A percentile compares a stretch with the other conserved stretches of the same genome.
Evolutionary conservation across 2,888 invertebrate species (phyloP).

Genomic region (Euproctis similis): DNA sequence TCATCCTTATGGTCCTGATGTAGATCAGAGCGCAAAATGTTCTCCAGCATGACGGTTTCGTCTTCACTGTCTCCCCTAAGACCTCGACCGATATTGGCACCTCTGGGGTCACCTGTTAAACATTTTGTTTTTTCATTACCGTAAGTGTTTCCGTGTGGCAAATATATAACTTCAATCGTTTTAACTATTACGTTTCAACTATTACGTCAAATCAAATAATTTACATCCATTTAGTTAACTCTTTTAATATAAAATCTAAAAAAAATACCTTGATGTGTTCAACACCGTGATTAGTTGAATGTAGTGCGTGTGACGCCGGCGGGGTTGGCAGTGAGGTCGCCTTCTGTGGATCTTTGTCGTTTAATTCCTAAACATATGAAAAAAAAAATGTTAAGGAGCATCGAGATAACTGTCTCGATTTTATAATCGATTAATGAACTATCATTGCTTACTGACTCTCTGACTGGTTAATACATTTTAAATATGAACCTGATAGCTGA

Average conservation of each 20-base stretch:
- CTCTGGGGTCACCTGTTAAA: conserved; percentile 59
- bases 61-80: conserved; percentile 78
- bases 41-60: conserved; percentile 77
- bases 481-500: conserved; percentile 77
- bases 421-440: background rate
- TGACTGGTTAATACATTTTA: too few relatives aligned
- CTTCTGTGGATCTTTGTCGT: conserved; percentile 60
- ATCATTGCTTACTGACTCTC: too few relatives aligned
- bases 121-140: conserved; percentile 2
- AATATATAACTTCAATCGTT: too few relatives aligned
- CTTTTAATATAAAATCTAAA: too few relatives aligned
- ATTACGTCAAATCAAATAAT: background rate
- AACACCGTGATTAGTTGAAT: conserved; percentile 67
- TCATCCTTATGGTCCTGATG: conserved; percentile 79
- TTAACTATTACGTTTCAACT: too few relatives aligned
- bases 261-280: conserved; percentile 71
- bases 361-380: conserved; percentile 66
- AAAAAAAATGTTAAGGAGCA: background rate
- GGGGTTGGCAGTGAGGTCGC: conserved; percentile 57
- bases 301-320: conserved; percentile 62
- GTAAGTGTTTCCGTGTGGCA: too few relatives aligned
- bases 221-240: background rate
- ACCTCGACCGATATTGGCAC: conserved; percentile 72
- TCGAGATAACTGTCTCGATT: too few relatives aligned
- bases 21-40: conserved; percentile 81